phyloP scores from a whole-genome alignment of 2,888 invertebrate species.

The Gymnoscelis rufifasciata region DNA sequence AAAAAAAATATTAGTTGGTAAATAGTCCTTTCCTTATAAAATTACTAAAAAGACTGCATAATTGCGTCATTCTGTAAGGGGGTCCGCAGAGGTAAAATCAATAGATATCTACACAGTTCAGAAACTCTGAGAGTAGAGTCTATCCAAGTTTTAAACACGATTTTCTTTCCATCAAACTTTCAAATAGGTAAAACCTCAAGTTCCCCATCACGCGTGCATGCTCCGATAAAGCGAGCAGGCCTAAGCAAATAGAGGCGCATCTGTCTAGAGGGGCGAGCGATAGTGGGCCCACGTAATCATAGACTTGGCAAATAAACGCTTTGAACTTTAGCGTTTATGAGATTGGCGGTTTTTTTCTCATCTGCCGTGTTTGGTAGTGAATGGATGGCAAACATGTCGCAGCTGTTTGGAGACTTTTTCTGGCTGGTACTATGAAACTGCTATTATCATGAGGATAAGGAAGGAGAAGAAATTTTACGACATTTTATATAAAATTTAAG shows the following conservation, averaged over 20 bases:
- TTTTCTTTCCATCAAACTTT: slow-evolving; percentile 9
- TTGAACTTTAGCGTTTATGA: slow-evolving; percentile 23
- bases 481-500: no score
- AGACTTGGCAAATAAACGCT: slow-evolving; percentile 35
- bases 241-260: slow-evolving; percentile 73
- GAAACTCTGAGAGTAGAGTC: no score
- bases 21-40: no score
- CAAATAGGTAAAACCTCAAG: slow-evolving; percentile 8
- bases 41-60: no score
- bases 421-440: no score
- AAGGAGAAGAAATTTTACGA: no score
- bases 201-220: slow-evolving; percentile 49
- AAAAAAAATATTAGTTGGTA: no score
- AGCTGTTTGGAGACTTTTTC: neutral
- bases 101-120: no score
- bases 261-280: slow-evolving; percentile 44
- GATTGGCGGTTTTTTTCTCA: slow-evolving; percentile 10
- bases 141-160: neutral
- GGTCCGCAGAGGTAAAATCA: no score
- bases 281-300: slow-evolving; percentile 40
- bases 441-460: no score
- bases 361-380: slow-evolving; percentile 1
- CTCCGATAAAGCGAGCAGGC: slow-evolving; percentile 59
- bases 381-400: neutral
- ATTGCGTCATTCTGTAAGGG: no score